Evolutionary conservation across 2,113 vertebrate species (phyloP).

Genomic region (Pseudorectes ferrugineus): DNA sequence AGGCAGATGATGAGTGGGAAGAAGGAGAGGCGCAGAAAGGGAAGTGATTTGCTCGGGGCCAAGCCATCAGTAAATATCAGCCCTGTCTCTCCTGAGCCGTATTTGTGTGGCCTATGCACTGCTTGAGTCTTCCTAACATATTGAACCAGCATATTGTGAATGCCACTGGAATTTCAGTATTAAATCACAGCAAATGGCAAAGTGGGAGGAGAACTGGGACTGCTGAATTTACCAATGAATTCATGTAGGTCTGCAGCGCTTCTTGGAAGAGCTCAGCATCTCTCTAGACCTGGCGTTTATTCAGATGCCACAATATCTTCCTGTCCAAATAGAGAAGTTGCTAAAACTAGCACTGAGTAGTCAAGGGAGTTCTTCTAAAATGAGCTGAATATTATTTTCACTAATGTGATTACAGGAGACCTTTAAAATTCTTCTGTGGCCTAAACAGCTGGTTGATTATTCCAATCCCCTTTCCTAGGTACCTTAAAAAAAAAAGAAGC

Average conservation of each 20-base stretch:
- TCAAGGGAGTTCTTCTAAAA: conserved; percentile 5
- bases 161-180: conserved; percentile 29
- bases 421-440: conserved; percentile 43
- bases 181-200: conserved; percentile 23
- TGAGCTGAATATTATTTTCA: conserved; percentile 17
- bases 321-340: neutral
- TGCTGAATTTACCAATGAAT: conserved; percentile 5
- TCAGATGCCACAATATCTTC: neutral
- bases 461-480: conserved; percentile 29
- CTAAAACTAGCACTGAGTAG: neutral
- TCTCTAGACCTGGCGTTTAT: conserved; percentile 10
- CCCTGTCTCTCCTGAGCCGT: neutral
- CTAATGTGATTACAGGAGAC: neutral
- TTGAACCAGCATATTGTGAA: conserved; percentile 42
- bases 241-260: neutral
- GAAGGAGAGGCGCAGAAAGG: neutral
- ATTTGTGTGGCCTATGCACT: neutral
- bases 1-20: conserved; percentile 51
- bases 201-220: conserved; percentile 7
- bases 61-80: conserved; percentile 47
- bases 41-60: conserved; percentile 27
- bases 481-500: conserved; percentile 22
- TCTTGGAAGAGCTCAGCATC: neutral
- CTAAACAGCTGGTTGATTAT: conserved; percentile 25
- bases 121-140: conserved; percentile 35